These are phyloP conservation scores for Hybognathus amarus DNA, from an alignment of 2,797 vertebrate genomes.

Conservation along the genomic window DNA sequence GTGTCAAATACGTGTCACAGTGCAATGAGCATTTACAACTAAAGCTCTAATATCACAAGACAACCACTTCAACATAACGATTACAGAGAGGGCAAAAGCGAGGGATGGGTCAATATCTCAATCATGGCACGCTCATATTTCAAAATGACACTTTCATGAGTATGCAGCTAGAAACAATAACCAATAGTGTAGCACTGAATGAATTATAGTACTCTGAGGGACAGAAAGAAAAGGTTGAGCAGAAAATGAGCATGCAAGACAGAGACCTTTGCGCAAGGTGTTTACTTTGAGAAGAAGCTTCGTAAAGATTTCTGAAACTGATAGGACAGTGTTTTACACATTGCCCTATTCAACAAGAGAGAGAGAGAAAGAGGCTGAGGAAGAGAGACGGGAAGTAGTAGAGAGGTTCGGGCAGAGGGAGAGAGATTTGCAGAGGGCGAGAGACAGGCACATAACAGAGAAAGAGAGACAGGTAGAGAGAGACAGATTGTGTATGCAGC, in stretches of 20 bases:
- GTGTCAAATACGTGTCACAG: background rate
- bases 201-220: slow-evolving; percentile 15
- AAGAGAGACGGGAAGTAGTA: background rate
- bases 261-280: slow-evolving; percentile 38
- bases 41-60: slow-evolving; percentile 10
- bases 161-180: slow-evolving; percentile 14
- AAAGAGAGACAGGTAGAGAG: background rate
- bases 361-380: background rate
- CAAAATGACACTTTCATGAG: slow-evolving; percentile 13
- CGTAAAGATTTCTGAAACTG: slow-evolving; percentile 14
- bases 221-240: background rate
- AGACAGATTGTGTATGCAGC: too few species aligned
- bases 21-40: slow-evolving; percentile 12
- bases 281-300: slow-evolving; percentile 8
- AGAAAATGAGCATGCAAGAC: slow-evolving; percentile 2
- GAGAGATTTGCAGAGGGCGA: too few species aligned
- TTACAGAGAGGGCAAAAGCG: background rate
- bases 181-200: background rate
- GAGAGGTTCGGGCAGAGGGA: background rate
- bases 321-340: slow-evolving; percentile 31
- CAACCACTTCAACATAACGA: slow-evolving; percentile 20
- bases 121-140: slow-evolving; percentile 7
- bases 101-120: slow-evolving; percentile 13
- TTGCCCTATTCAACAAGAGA: slow-evolving; percentile 47
- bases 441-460: background rate